A percentile compares a stretch with the other conserved stretches of the same genome.
Conservation (phyloP, 2,888 invertebrate genomes). For the Unio delphinus region DNA sequence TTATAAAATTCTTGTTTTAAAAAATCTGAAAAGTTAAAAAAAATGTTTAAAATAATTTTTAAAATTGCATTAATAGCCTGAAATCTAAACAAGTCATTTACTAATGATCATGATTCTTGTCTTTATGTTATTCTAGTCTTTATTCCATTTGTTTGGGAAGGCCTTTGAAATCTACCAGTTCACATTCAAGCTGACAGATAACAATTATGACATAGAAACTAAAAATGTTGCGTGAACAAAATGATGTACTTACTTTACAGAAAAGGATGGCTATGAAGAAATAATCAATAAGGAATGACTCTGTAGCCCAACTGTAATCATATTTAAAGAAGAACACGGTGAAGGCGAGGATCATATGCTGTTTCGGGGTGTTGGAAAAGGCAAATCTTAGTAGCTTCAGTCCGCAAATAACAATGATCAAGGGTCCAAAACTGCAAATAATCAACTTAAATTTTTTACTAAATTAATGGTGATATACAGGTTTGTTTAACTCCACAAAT, state of each 20-base stretch:
- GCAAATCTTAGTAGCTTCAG: slow-evolving; percentile 88
- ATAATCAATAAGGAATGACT: slow-evolving; percentile 93
- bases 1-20: too few species aligned
- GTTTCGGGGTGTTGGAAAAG: slow-evolving; percentile 91
- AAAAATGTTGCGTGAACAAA: background rate
- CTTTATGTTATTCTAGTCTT: background rate
- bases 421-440: slow-evolving; percentile 78
- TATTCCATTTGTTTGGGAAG: background rate
- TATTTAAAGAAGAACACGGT: slow-evolving; percentile 90
- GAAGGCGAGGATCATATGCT: slow-evolving; percentile 92
- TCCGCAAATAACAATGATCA: slow-evolving; percentile 89
- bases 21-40: too few species aligned
- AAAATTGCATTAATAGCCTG: too few species aligned
- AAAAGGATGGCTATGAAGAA: slow-evolving; percentile 91
- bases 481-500: too few species aligned
- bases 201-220: background rate
- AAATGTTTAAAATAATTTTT: too few species aligned
- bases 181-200: background rate
- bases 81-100: too few species aligned
- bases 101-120: background rate
- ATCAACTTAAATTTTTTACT: background rate
- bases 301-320: slow-evolving; percentile 83
- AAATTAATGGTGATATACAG: too few species aligned
- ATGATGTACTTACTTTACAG: slow-evolving; percentile 78
- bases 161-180: too few species aligned